These are phyloP conservation scores for Oligia strigilis DNA, from an alignment of 2,888 invertebrate genomes.

Conservation along the genomic window DNA sequence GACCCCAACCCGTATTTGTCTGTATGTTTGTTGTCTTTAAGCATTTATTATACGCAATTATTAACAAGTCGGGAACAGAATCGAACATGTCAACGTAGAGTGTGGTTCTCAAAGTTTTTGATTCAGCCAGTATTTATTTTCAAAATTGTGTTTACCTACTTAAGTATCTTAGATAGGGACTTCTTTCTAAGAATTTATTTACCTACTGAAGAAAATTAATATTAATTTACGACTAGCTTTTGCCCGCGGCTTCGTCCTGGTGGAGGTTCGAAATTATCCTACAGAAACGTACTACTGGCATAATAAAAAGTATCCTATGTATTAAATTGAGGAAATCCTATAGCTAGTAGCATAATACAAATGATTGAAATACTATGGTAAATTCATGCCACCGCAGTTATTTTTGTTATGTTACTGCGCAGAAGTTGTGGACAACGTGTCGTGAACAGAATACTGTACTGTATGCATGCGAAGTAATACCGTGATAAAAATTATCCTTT, in stretches of 20 bases:
- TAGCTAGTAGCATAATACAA: background rate
- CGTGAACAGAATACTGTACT: background rate
- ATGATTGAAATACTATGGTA: background rate
- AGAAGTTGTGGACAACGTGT: background rate
- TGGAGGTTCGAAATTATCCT: background rate
- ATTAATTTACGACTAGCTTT: background rate
- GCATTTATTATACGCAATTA: slow-evolving; percentile 89
- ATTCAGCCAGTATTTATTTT: too few relatives aligned
- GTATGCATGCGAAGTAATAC: background rate
- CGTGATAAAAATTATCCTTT: background rate
- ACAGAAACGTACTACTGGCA: background rate
- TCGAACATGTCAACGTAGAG: slow-evolving; percentile 71
- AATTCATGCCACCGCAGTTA: background rate
- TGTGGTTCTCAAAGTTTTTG: slow-evolving; percentile 77
- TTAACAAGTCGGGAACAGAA: slow-evolving; percentile 87
- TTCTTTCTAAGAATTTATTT: background rate
- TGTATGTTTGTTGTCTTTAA: slow-evolving; percentile 88
- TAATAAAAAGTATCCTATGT: background rate
- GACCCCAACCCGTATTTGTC: slow-evolving; percentile 86
- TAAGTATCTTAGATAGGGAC: background rate
- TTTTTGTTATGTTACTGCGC: background rate
- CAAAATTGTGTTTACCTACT: background rate
- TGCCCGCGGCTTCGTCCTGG: background rate
- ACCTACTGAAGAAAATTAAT: background rate
- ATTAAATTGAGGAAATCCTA: background rate